Percentiles rank a stretch among this genome's conserved stretches.
These are phyloP conservation scores for Heliothis subflexa DNA, from an alignment of 1,140 invertebrate genomes.

Conservation along the genomic window DNA sequence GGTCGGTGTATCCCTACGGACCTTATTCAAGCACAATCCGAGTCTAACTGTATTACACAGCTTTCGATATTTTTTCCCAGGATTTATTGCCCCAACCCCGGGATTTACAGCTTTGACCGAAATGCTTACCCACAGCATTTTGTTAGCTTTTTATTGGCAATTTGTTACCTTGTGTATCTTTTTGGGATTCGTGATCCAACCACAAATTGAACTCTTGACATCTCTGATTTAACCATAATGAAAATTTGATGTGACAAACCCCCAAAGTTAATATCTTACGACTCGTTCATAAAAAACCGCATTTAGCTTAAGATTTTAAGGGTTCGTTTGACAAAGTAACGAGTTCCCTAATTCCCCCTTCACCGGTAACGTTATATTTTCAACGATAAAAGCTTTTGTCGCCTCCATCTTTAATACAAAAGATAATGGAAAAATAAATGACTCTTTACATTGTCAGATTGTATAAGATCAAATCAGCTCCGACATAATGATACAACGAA, in stretches of 20 bases:
- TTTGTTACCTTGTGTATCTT: conserved; percentile 80
- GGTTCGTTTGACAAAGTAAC: conserved; percentile 5
- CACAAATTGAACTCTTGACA: conserved; percentile 71
- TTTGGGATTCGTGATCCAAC: conserved; percentile 67
- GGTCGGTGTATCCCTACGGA: conserved; percentile 47
- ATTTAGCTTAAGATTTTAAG: neutral
- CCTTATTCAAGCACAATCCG: conserved; percentile 60
- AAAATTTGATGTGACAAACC: conserved; percentile 21
- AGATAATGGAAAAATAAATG: conserved; percentile 40
- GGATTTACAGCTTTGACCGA: conserved; percentile 81
- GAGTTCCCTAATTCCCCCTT: conserved; percentile 19
- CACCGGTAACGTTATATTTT: conserved; percentile 17
- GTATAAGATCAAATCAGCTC: conserved; percentile 12
- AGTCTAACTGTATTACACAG: conserved; percentile 72
- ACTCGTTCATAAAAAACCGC: conserved; percentile 5
- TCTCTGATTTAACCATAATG: conserved; percentile 53
- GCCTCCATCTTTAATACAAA: conserved; percentile 29
- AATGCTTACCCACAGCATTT: conserved; percentile 78
- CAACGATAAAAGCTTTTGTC: conserved; percentile 36
- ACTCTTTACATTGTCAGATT: conserved; percentile 27
- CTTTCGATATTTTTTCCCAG: conserved; percentile 73
- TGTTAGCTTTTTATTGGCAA: conserved; percentile 82
- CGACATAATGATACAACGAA: conserved; percentile 23
- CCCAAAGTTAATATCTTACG: conserved; percentile 29
- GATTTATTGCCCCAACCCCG: conserved; percentile 69